Evolutionary conservation across 1,140 invertebrate species (phyloP).

Genomic region (Probaryconus sp.): DNA sequence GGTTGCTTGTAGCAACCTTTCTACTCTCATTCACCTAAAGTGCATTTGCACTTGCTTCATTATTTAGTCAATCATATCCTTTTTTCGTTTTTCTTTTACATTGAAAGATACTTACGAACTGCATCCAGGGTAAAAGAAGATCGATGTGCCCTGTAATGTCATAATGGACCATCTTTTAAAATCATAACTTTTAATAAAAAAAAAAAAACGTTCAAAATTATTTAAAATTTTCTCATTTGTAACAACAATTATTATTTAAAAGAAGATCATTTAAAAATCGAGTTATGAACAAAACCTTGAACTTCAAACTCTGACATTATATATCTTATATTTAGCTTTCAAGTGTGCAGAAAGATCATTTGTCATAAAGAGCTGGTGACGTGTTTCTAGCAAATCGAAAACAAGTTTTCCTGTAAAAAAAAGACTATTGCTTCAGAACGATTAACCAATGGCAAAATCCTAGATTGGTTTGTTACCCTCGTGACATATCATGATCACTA

Average conservation of each 20-base stretch:
- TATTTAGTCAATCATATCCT: conserved; percentile 70
- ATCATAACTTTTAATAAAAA: conserved; percentile 9
- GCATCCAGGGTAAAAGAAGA: conserved; percentile 22
- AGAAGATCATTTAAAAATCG: no score
- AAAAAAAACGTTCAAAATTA: no score
- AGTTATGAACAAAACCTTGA: conserved; percentile 8
- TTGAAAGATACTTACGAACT: conserved; percentile 27
- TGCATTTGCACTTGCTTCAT: conserved; percentile 71
- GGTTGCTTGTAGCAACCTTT: conserved; percentile 54
- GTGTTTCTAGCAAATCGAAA: conserved; percentile 19
- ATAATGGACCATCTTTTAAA: no score
- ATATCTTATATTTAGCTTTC: conserved; percentile 2
- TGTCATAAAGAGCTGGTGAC: conserved; percentile 19
- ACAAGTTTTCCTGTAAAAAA: conserved; percentile 11
- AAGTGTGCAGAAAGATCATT: conserved; percentile 22
- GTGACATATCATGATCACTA: conserved; percentile 1
- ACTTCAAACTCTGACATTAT: conserved; percentile 11
- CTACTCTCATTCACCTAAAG: conserved; percentile 56
- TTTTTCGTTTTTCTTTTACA: conserved; percentile 61
- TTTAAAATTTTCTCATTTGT: no score
- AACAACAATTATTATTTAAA: no score
- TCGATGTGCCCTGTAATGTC: not conserved
- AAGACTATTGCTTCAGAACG: conserved; percentile 17
- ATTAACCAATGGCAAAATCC: conserved; percentile 27
- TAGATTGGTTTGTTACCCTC: conserved; percentile 30